Evolutionary conservation across 2,888 invertebrate species (phyloP).

Genomic region (Euspilapteryx auroguttella): DNA sequence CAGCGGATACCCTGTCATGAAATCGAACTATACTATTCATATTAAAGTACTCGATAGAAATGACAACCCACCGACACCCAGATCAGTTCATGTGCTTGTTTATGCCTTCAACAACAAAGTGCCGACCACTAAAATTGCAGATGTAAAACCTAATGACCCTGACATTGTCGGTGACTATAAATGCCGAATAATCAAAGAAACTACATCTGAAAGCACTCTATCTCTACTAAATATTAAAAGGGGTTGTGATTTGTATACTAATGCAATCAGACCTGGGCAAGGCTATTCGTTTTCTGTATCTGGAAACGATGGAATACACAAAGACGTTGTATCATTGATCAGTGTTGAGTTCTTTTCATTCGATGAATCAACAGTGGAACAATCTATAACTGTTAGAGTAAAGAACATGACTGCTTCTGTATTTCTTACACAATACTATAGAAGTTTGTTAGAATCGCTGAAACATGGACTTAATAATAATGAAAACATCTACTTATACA

Average conservation of each 20-base stretch:
- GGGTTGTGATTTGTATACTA: conserved; percentile 80
- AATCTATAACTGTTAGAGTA: conserved; percentile 78
- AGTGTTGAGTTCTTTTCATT: conserved; percentile 81
- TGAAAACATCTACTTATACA: conserved; percentile 71
- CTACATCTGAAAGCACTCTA: conserved; percentile 59
- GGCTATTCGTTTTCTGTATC: conserved; percentile 78
- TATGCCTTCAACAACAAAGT: conserved; percentile 76
- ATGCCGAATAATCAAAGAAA: conserved; percentile 76
- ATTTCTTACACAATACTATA: conserved; percentile 78
- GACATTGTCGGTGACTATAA: conserved; percentile 88
- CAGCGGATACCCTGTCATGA: conserved; percentile 81
- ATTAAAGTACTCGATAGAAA: conserved; percentile 85
- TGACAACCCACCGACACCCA: conserved; percentile 84
- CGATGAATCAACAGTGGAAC: conserved; percentile 79
- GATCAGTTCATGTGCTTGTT: conserved; percentile 80
- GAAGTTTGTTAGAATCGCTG: conserved; percentile 70
- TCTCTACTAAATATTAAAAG: conserved; percentile 70
- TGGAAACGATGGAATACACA: conserved; percentile 88
- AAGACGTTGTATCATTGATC: conserved; percentile 84
- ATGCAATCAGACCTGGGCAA: conserved; percentile 69
- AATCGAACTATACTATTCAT: conserved; percentile 75
- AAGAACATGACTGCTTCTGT: conserved; percentile 71
- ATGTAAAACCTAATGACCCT: conserved; percentile 90
- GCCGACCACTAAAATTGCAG: conserved; percentile 82
- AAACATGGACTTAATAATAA: conserved; percentile 66